Percentiles rank a stretch among this genome's conserved stretches.
These are phyloP conservation scores for Noctilio leporinus DNA, from an alignment of 2,113 vertebrate genomes.

Conservation along the genomic window DNA sequence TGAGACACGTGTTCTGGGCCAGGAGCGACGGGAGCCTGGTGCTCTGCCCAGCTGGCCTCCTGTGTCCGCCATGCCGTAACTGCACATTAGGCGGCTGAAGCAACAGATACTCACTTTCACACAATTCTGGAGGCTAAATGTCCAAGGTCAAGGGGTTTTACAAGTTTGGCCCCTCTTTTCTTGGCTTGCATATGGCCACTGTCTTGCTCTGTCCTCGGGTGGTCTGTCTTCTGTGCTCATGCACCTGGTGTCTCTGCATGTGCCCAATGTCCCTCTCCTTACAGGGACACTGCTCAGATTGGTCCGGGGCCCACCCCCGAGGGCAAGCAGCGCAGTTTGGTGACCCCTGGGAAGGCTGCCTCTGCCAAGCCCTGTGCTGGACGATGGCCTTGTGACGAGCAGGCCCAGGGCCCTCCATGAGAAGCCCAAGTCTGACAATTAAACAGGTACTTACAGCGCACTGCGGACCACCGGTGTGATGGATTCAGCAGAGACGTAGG, in stretches of 20 bases:
- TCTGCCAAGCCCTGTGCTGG: background rate
- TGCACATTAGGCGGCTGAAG: background rate
- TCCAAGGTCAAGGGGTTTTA: background rate
- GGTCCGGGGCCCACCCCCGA: background rate
- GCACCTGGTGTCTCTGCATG: background rate
- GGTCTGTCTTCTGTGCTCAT: background rate
- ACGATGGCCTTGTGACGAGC: fast-evolving
- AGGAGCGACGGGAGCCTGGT: background rate
- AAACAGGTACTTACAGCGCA: fast-evolving
- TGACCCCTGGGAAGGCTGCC: too few species aligned
- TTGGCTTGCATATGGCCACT: too few species aligned
- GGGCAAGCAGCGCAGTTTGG: too few species aligned
- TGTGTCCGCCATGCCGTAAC: fast-evolving
- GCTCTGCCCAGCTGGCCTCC: background rate
- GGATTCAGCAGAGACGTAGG: background rate
- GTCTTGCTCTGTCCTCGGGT: fast-evolving
- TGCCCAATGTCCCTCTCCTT: background rate
- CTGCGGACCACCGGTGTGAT: fast-evolving
- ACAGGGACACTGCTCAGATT: background rate
- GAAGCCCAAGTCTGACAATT: background rate
- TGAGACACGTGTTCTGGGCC: background rate
- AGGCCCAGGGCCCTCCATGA: background rate
- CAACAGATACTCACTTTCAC: background rate
- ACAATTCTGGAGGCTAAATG: background rate
- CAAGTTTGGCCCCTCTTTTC: background rate